phyloP scores from a whole-genome alignment of 2,113 vertebrate genomes.

The Nicator chloris region DNA sequence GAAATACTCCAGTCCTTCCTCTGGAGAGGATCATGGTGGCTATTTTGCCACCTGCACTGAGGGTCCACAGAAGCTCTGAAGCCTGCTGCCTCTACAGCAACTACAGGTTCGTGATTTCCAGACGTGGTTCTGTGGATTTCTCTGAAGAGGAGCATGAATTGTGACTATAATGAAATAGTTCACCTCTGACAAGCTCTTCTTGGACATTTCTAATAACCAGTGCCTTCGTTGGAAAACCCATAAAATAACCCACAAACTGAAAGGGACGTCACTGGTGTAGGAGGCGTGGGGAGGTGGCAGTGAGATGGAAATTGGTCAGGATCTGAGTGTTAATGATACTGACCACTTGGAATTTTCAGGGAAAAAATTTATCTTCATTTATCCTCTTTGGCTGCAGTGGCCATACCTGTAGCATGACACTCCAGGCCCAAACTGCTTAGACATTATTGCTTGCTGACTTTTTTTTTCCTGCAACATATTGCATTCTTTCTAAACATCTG shows the following conservation, averaged over 20 bases:
- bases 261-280: not conserved
- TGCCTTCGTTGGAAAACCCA: not conserved
- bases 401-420: not conserved
- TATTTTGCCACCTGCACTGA: not conserved
- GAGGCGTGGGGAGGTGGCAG: not conserved
- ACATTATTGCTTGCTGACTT: not conserved
- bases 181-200: not conserved
- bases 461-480: conserved; percentile 4
- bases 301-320: not conserved
- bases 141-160: not conserved
- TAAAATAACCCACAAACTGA: not conserved
- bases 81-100: not conserved
- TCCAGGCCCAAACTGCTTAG: not conserved
- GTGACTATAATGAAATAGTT: not conserved
- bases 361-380: not conserved
- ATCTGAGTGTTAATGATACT: not conserved
- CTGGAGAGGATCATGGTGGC: not conserved
- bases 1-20: not conserved
- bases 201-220: not conserved
- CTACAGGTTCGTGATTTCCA: not conserved
- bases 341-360: not conserved
- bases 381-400: not conserved
- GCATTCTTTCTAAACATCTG: conserved; percentile 60
- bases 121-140: not conserved
- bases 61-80: not conserved